Evolutionary conservation across 2,797 vertebrate species (phyloP), one percentile per base, ranked within the genome.

Genomic region (Heterohyrax brucei): DNA sequence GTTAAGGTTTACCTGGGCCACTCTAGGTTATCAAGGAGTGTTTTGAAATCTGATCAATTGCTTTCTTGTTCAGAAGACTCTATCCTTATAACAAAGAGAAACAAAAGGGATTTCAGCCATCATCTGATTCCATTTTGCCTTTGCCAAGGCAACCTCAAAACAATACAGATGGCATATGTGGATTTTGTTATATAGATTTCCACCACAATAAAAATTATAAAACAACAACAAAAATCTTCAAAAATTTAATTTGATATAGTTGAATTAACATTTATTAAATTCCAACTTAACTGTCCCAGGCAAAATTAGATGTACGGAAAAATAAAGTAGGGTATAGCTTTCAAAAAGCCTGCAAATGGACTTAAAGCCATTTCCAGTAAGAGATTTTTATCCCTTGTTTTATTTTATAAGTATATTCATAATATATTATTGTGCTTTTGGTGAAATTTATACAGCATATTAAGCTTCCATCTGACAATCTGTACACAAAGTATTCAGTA

Each of bases 361-460:
- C 30, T 70, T 56, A 91, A 95, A 95, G 48, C n/a, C 62, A 28
- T 84, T 85, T 92, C 46, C 79, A 76, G 16, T 50, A 19, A 59
- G 62, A 62, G 44, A 88, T 68, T 16, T 22, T 28, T 3, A 26
- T 18, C 79, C 22, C 7, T 89, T 18, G 39, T 94, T 79, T 6
- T 30, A 30, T 66, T 30, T 30, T 53, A 53, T 56, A 14, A 14
- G 4, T 16, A 56, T 56, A 56, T 4, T 14, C 4, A 64, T 26
- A 64, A 64, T 66, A 13, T 66, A 2, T 66, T 66, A 2, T 14
- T 56, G 53, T 56, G 53, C 13, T 66, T 66, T 66, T 12, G 26
- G 28, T 66, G 28, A 30, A 66, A 66, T 30, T 66, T 30, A 30
- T 7, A 66, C 64, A 66, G 28, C 9, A 66, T 3, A 66, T 12